A percentile compares a stretch with the other conserved stretches of the same genome.
Evolutionary conservation across 2,113 vertebrate genomes (phyloP).

Genomic region (Callopanchax toddi): DNA sequence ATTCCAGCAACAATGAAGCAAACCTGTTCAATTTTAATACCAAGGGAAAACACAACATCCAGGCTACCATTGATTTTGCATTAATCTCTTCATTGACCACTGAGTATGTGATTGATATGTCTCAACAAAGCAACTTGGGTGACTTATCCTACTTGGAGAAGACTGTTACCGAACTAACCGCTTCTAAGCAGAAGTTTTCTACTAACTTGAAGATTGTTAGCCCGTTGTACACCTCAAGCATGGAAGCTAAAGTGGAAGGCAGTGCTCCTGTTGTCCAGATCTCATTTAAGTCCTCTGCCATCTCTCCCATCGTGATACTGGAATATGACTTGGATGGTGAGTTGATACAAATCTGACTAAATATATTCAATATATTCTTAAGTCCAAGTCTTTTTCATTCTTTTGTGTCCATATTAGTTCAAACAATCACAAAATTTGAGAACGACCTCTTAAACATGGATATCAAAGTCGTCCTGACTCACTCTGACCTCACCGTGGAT

Average conservation of each 20-base stretch:
- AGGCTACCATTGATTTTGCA: slow-evolving; percentile 82
- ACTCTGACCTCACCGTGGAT: slow-evolving; percentile 82
- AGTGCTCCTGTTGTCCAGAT: slow-evolving; percentile 74
- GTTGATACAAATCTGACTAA: slow-evolving; percentile 51
- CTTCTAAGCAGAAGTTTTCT: slow-evolving; percentile 81
- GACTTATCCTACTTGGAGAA: slow-evolving; percentile 77
- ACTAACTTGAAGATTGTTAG: slow-evolving; percentile 78
- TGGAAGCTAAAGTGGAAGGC: slow-evolving; percentile 78
- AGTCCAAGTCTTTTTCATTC: background rate
- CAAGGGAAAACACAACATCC: slow-evolving; percentile 78
- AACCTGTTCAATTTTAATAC: slow-evolving; percentile 64
- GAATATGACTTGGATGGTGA: slow-evolving; percentile 89
- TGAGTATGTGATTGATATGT: slow-evolving; percentile 79
- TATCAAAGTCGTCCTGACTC: slow-evolving; percentile 75
- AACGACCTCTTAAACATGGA: slow-evolving; percentile 58
- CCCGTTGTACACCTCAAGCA: slow-evolving; percentile 84
- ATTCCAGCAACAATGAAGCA: slow-evolving; percentile 78
- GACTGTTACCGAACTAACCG: slow-evolving; percentile 71
- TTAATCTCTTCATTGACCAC: slow-evolving; percentile 72
- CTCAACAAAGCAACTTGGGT: slow-evolving; percentile 80
- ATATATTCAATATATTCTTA: background rate
- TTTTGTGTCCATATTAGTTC: slow-evolving; percentile 70
- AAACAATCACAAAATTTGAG: slow-evolving; percentile 71
- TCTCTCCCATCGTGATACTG: slow-evolving; percentile 83
- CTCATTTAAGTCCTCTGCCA: slow-evolving; percentile 83